These are phyloP conservation scores for Trichosurus vulpecula DNA, from an alignment of 2,797 vertebrate species.

Conservation along the genomic window DNA sequence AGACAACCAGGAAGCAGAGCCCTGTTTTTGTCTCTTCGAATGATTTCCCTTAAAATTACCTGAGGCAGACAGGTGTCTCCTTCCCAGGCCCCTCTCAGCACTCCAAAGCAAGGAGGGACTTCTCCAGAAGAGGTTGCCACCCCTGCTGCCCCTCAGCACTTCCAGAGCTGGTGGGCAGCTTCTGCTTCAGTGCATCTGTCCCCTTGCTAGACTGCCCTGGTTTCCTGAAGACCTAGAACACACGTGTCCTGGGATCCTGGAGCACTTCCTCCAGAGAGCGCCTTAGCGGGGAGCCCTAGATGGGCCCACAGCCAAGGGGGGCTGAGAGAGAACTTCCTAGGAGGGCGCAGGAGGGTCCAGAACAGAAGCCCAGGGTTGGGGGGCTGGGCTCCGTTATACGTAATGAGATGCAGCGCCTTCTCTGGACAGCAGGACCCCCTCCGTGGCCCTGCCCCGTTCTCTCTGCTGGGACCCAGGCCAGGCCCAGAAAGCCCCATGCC, in stretches of 20 bases:
- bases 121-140: background rate
- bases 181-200: no score
- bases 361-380: background rate
- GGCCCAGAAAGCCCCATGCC: background rate
- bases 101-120: background rate
- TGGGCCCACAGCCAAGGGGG: background rate
- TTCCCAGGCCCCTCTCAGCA: background rate
- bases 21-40: background rate
- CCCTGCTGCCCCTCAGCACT: background rate
- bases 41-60: background rate
- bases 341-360: no score
- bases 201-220: no score
- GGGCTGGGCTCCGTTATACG: no score
- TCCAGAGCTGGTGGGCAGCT: no score
- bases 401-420: background rate
- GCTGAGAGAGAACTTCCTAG: background rate
- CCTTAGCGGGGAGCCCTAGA: no score
- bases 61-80: background rate
- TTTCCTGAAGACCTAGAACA: no score
- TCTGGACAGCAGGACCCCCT: background rate
- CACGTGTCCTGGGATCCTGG: no score
- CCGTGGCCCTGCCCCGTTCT: background rate
- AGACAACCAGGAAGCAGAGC: background rate
- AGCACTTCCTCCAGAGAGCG: background rate
- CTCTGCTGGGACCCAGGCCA: no score